phyloP scores from a whole-genome alignment of 2,797 vertebrate species.

The Decapterus maruadsi region DNA sequence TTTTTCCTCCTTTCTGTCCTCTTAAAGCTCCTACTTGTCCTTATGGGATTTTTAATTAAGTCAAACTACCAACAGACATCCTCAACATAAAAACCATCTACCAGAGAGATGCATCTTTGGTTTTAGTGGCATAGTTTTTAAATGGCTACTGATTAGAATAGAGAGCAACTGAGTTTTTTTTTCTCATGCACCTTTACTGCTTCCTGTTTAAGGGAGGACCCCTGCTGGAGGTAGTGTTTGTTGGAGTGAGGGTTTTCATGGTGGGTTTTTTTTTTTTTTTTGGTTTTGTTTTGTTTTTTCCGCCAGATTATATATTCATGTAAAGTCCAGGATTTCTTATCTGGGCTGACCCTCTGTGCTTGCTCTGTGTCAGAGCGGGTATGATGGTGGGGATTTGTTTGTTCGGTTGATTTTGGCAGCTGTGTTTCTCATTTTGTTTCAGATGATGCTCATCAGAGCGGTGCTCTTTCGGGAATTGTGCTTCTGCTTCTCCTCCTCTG shows the following conservation, averaged over 20 bases:
- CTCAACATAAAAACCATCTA: slow-evolving; percentile 77
- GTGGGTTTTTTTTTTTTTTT: not conserved
- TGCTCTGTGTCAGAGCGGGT: slow-evolving; percentile 45
- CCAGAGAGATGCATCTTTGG: slow-evolving; percentile 69
- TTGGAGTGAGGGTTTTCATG: slow-evolving; percentile 17
- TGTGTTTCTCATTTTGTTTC: slow-evolving; percentile 60
- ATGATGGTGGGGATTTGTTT: slow-evolving; percentile 60
- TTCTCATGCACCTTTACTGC: slow-evolving; percentile 55
- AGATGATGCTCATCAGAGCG: slow-evolving; percentile 57
- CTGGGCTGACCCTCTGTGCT: slow-evolving; percentile 68
- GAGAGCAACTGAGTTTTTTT: slow-evolving; percentile 41
- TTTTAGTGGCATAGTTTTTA: slow-evolving; percentile 71
- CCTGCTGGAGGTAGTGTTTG: slow-evolving; percentile 73
- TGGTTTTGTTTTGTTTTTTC: not conserved
- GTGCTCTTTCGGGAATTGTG: slow-evolving; percentile 61
- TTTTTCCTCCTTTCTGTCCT: slow-evolving; percentile 47
- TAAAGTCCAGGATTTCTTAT: slow-evolving; percentile 60
- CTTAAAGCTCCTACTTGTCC: slow-evolving; percentile 56
- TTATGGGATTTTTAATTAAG: slow-evolving; percentile 78
- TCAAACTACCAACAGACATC: slow-evolving; percentile 72
- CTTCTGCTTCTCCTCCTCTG: slow-evolving; percentile 41
- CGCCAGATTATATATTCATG: slow-evolving; percentile 57
- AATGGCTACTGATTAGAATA: slow-evolving; percentile 75
- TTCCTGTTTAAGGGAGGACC: slow-evolving; percentile 75
- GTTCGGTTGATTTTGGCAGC: slow-evolving; percentile 65